phyloP scores from a whole-genome alignment of 2,113 vertebrate genomes.

The Rhinolophus sinicus region DNA sequence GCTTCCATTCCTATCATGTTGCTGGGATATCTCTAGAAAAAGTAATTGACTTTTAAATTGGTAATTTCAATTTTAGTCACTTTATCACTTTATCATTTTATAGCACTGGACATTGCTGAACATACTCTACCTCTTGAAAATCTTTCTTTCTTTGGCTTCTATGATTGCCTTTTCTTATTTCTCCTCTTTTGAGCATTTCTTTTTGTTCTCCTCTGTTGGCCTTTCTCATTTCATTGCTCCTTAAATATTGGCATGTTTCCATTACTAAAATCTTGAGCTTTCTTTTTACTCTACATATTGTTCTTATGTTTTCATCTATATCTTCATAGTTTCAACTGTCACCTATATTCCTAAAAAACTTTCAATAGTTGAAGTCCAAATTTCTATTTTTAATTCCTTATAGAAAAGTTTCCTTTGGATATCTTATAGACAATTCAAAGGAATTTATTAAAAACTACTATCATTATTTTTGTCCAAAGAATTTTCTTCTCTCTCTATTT shows the following conservation, averaged over 20 bases:
- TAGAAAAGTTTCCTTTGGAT: background rate
- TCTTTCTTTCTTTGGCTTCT: background rate
- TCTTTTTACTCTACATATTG: background rate
- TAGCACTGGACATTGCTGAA: background rate
- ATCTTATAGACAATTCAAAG: background rate
- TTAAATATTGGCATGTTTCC: background rate
- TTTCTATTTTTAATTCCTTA: background rate
- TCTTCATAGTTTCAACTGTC: background rate
- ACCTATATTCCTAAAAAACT: background rate
- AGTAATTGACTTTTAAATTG: background rate
- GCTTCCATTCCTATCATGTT: background rate
- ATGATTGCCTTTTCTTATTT: background rate
- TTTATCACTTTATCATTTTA: background rate
- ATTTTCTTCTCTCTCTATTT: background rate
- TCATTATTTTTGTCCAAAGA: background rate
- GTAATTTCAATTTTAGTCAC: slow-evolving; percentile 6
- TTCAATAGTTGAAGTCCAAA: background rate
- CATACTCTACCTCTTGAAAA: background rate
- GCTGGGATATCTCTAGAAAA: background rate
- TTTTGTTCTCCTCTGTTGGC: background rate
- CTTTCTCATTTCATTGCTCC: background rate
- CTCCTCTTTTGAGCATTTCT: background rate
- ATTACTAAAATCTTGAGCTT: background rate
- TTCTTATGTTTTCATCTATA: background rate
- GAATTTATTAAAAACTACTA: background rate